These are phyloP conservation scores for Limanda limanda DNA, from an alignment of 2,113 vertebrate species.

Conservation along the genomic window DNA sequence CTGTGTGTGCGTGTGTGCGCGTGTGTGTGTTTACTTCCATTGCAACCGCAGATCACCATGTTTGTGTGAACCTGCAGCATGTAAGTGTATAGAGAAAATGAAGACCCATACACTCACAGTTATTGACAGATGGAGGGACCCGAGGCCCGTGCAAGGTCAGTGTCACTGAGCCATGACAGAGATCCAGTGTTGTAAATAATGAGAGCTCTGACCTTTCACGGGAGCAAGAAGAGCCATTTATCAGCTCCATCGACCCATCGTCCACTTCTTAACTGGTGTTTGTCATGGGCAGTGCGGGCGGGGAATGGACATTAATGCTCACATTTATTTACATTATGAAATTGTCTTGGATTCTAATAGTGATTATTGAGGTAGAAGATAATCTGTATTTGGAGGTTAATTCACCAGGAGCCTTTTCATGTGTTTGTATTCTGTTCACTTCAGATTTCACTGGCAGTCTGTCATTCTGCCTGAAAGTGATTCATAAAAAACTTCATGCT, in stretches of 20 bases:
- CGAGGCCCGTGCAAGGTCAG: slow-evolving; percentile 69
- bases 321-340: slow-evolving; percentile 14
- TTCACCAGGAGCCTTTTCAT: background rate
- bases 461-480: too few species aligned
- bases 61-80: slow-evolving; percentile 10
- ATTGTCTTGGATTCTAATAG: background rate
- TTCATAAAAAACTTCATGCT: too few species aligned
- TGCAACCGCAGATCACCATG: background rate
- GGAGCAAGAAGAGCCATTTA: slow-evolving; percentile 59
- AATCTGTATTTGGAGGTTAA: background rate
- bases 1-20: background rate
- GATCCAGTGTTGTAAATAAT: slow-evolving; percentile 72
- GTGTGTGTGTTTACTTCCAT: background rate
- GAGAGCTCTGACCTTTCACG: slow-evolving; percentile 69
- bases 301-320: slow-evolving; percentile 8
- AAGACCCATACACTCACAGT: slow-evolving; percentile 27
- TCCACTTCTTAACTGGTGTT: slow-evolving; percentile 44
- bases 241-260: slow-evolving; percentile 51
- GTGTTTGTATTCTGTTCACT: background rate
- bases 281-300: slow-evolving; percentile 26
- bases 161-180: slow-evolving; percentile 68
- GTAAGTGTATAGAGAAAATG: slow-evolving; percentile 29
- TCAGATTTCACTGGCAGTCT: background rate
- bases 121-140: slow-evolving; percentile 47
- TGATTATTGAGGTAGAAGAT: background rate